phyloP scores from a whole-genome alignment of 1,140 invertebrate species.

The Argopecten irradians region DNA sequence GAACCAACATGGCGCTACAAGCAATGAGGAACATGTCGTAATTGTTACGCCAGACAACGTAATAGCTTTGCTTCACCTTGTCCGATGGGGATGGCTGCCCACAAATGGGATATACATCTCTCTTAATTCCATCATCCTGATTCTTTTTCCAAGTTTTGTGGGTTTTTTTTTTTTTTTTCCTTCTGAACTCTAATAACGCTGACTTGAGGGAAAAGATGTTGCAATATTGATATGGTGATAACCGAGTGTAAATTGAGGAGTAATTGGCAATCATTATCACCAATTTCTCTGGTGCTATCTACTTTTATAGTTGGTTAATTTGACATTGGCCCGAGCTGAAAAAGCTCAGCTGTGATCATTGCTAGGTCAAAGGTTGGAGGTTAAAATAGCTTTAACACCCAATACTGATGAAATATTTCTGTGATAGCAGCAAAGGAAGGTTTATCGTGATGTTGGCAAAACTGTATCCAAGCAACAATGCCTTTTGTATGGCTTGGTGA shows the following conservation, averaged over 20 bases:
- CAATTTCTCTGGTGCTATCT: neutral
- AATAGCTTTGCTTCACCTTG: neutral
- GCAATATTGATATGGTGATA: neutral
- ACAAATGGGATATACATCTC: neutral
- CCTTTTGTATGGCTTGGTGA: neutral
- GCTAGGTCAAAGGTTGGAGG: neutral
- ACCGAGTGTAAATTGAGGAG: neutral
- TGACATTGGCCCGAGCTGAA: neutral
- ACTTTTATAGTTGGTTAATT: neutral
- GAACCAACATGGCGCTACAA: slow-evolving; percentile 12
- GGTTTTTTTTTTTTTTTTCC: no score
- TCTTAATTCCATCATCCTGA: neutral
- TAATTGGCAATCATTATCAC: neutral
- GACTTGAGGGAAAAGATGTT: neutral
- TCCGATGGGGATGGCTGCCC: neutral
- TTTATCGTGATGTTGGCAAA: neutral
- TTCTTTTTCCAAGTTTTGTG: neutral
- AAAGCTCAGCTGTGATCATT: neutral
- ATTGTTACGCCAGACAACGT: neutral
- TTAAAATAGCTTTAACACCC: neutral
- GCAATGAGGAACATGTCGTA: neutral
- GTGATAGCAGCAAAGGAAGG: neutral
- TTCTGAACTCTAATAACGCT: neutral
- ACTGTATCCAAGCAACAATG: neutral
- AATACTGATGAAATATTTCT: neutral